Evolutionary conservation across 2,888 invertebrate genomes (phyloP).

Genomic region (Saturnia pavonia): DNA sequence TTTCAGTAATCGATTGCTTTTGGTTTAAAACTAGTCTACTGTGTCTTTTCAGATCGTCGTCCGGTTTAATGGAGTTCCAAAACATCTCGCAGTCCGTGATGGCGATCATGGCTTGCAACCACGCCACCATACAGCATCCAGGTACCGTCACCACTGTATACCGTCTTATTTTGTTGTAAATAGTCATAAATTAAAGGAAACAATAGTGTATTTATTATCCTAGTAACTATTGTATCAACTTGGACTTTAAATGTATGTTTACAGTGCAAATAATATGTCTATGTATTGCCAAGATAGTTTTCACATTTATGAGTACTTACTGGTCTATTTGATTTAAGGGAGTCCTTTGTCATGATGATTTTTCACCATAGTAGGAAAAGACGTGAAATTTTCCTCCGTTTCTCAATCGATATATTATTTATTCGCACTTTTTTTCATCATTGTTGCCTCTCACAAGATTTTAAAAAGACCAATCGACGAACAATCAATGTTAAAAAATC

Average conservation of each 20-base stretch:
- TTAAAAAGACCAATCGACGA: too few species aligned
- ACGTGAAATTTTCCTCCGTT: neutral
- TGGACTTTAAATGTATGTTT: neutral
- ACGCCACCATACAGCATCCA: slow-evolving; percentile 97
- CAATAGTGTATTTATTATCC: neutral
- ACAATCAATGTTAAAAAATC: too few species aligned
- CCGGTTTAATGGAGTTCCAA: slow-evolving; percentile 97
- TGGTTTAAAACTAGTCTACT: neutral
- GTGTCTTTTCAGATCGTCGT: slow-evolving; percentile 84
- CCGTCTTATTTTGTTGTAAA: neutral
- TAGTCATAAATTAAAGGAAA: too few species aligned
- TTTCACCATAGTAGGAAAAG: neutral
- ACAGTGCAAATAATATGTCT: neutral
- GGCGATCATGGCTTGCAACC: slow-evolving; percentile 98
- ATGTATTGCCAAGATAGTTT: neutral
- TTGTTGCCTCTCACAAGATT: too few species aligned
- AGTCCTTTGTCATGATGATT: neutral
- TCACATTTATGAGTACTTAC: neutral
- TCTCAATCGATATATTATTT: neutral
- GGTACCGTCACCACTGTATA: slow-evolving; percentile 79
- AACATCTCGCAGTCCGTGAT: slow-evolving; percentile 95
- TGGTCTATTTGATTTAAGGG: neutral
- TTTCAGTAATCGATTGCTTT: neutral
- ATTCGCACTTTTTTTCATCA: neutral
- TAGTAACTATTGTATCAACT: neutral